Evolutionary conservation across 92 coral and sea anemone species (phyloP), one percentile per base, ranked within the genome.

Genomic region (Blastomussa wellsi): DNA sequence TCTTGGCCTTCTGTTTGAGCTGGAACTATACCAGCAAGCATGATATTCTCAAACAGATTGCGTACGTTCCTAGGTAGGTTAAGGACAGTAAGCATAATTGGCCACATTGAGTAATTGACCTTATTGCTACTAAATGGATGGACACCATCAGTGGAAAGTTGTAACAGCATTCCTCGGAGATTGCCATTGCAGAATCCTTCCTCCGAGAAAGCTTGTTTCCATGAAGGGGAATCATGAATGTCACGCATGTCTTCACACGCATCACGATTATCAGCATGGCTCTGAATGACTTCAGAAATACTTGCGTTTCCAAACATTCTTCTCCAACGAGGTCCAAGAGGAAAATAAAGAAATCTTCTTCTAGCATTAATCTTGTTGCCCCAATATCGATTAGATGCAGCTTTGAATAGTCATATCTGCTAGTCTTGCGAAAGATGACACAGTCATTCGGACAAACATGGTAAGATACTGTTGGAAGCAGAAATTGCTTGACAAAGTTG

Each of bases 391-490:
- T n/a, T n/a, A n/a, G n/a, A n/a, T n/a, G n/a, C n/a, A n/a, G n/a
- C n/a, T n/a, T 89, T 19, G 92, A 84, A 59, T 85, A 85, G 26
- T 85, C 89, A 7, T 77, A 65, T 28, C 81, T 74, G 24, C 72
- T 29, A 4, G 88, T 89, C 24, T 89, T 84, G 4, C 86, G 82
- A 32, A 72, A 89, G 19, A 89, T 20, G 8, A 79, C 51, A 52
- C 87, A 81, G 70, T 89, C 92, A 44, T 89, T 86, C 26, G 72
- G 86, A 31, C 92, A 89, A 0, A 64, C 88, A 29, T 89, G 88
- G 69, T 79, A 73, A 22, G 72, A 29, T 35, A 9, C 73, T 0
- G 77, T 37, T 3, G 86, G 88, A 24, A 73, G 49, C 44, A 89
- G 44, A 51, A 88, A 89, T 31, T 73, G 85, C 57, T 83, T 84